phyloP scores from a whole-genome alignment of 2,113 vertebrate species.

The Arvicanthis niloticus region DNA sequence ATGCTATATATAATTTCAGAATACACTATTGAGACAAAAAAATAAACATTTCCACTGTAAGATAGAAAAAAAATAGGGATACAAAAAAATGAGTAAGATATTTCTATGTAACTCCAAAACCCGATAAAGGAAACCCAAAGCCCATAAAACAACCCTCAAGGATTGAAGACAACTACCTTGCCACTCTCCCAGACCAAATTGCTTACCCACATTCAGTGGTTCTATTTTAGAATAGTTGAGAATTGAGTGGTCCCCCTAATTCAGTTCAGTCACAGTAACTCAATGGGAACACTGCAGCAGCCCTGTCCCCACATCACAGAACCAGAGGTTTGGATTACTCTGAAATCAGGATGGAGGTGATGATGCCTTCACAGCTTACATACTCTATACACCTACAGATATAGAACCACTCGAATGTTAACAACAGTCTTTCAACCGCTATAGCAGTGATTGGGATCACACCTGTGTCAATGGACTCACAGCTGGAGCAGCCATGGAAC shows the following conservation, averaged over 20 bases:
- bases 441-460: no score
- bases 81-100: neutral
- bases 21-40: neutral
- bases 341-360: neutral
- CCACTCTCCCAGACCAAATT: no score
- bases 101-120: neutral
- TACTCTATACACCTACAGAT: neutral
- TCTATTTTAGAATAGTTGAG: neutral
- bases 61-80: neutral
- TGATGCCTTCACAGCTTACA: neutral
- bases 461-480: neutral
- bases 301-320: fast-evolving
- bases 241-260: no score
- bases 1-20: neutral
- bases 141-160: neutral
- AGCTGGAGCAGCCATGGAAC: neutral
- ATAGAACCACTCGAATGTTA: neutral
- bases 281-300: neutral
- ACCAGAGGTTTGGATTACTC: neutral
- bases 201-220: neutral
- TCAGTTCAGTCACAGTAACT: neutral
- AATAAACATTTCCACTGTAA: neutral
- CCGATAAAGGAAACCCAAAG: neutral
- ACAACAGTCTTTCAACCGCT: no score
- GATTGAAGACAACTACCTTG: fast-evolving